Base-by-base conservation (phyloP, 1,140 invertebrate species). In the Myzus persicae region DNA sequence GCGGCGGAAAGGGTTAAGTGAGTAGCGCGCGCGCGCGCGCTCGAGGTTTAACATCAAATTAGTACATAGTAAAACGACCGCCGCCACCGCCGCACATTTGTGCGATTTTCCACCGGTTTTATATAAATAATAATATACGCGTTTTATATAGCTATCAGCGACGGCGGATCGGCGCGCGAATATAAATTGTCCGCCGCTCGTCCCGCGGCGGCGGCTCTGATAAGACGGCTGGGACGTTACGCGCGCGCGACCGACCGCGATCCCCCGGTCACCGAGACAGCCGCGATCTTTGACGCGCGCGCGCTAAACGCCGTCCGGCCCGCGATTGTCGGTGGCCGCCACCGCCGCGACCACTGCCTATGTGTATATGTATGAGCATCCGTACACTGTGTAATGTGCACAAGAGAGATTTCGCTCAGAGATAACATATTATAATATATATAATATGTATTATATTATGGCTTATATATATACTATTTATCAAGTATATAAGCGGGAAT, bases 31-130 rank as follows among this genome's bases (percentile, higher is more conserved):
- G 87, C n/a, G n/a, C n/a, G 26, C 87, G 31, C 46, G 88, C 46
- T 18, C 54, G 48, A 24, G 89, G 89, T 54, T 90, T 40, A 59
- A 11, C 89, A 90, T 90, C 48, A 59, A 90, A 90, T 90, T 90
- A 90, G 89, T 40, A 90, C 76, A 8, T 38, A 31, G 51, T 44
- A 51, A 51, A 40, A 40, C 89, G 48, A 51, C 87, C 46, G 36
- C 36, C 89, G 89, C 26, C 54, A 31, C 54, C 31, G 59, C 59
- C 26, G 11, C 59, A 67, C 59, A 31, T 76, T 18, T 84, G 31
- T 31, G 24, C 38, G 38, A 24, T 84, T 26, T 84, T 84, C 82
- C 82, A 42, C 82, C 82, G 82, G 82, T 84, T 84, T 26, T 6
- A 36, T 82, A 82, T 82, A 82, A 38, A 82, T 82, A 38, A 82